Evolutionary conservation across 2,113 vertebrate species (phyloP).

Genomic region (Lepidothrix coronata): DNA sequence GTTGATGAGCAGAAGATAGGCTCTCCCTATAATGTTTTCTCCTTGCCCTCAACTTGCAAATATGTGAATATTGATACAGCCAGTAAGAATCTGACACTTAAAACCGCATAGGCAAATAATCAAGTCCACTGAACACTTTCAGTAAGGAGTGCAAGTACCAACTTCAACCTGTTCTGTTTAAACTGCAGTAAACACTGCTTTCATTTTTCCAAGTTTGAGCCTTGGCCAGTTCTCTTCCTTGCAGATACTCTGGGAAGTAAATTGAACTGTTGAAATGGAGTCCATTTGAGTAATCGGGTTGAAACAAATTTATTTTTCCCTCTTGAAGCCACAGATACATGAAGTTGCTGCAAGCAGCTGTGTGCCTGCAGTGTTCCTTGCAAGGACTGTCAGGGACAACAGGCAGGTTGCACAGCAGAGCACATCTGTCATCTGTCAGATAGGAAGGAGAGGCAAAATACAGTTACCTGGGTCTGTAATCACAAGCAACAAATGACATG

Average conservation of each 20-base stretch:
- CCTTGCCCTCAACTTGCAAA: not conserved
- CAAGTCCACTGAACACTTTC: not conserved
- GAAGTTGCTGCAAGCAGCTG: not conserved
- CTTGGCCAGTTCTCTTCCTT: not conserved
- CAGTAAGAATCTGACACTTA: not conserved
- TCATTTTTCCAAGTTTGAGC: conserved; percentile 9
- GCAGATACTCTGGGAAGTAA: not conserved
- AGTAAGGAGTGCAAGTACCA: not conserved
- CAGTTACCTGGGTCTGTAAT: not conserved
- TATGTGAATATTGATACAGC: not conserved
- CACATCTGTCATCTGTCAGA: not conserved
- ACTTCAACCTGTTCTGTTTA: conserved; percentile 1
- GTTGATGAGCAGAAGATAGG: not conserved
- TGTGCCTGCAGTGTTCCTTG: fast-evolving
- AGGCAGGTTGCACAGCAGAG: not conserved
- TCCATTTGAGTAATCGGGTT: not conserved
- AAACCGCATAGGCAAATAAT: not conserved
- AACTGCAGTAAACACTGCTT: not conserved
- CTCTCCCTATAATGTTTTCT: not conserved
- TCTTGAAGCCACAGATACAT: not conserved
- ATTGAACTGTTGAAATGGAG: not conserved
- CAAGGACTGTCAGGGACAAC: not conserved
- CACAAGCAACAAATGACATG: not conserved
- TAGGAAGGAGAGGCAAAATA: not conserved
- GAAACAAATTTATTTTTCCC: not conserved